Conservation (phyloP, 2,888 invertebrate species). For the Agonopterix heracliana region DNA sequence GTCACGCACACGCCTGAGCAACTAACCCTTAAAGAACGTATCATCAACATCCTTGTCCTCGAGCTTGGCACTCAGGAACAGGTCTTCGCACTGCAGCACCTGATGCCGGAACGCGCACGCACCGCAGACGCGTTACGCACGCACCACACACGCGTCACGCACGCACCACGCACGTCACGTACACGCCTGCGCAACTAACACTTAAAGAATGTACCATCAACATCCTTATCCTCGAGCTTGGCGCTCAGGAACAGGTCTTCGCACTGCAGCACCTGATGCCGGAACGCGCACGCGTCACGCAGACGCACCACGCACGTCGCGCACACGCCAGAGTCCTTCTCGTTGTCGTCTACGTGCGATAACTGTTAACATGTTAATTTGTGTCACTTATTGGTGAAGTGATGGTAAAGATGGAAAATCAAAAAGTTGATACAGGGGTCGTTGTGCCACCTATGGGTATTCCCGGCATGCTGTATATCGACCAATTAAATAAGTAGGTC, state of each 20-base stretch:
- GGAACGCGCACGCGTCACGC: slow-evolving; percentile 55
- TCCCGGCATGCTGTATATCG: no score
- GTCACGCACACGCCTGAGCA: no score
- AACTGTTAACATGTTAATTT: slow-evolving; percentile 28
- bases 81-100: slow-evolving; percentile 27
- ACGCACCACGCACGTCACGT: neutral
- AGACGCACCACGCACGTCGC: slow-evolving; percentile 63
- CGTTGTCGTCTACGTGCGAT: slow-evolving; percentile 57
- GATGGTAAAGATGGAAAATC: neutral
- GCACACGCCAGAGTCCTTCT: slow-evolving; percentile 54
- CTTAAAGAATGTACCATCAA: slow-evolving; percentile 22
- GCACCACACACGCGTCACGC: neutral
- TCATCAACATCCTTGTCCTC: slow-evolving; percentile 39
- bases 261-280: slow-evolving; percentile 57
- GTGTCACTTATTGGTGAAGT: neutral
- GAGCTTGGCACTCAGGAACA: slow-evolving; percentile 59
- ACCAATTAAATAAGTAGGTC: no score
- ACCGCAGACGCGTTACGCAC: slow-evolving; percentile 56
- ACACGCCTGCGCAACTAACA: no score
- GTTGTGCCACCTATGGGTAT: no score
- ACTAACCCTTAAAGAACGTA: no score
- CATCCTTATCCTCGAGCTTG: slow-evolving; percentile 43
- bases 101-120: slow-evolving; percentile 30
- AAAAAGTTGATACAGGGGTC: no score
- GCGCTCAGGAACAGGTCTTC: slow-evolving; percentile 61